Percentiles rank a stretch among this genome's conserved stretches.
phyloP scores from a whole-genome alignment of 1,140 invertebrate genomes.

The Zaprionus camerounensis region DNA sequence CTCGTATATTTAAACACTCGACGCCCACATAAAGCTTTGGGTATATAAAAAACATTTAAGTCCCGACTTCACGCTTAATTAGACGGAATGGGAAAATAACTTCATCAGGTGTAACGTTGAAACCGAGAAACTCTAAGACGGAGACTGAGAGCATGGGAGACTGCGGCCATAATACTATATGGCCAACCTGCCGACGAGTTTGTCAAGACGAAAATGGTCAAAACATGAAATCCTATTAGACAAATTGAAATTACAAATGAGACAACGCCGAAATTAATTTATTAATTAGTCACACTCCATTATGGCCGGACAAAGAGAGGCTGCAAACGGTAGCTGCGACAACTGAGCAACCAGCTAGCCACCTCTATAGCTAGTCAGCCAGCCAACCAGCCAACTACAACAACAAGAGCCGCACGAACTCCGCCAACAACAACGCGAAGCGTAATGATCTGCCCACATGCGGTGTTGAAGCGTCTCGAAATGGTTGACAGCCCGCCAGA shows the following conservation, averaged over 20 bases:
- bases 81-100: conserved; percentile 67
- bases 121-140: conserved; percentile 3
- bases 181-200: conserved; percentile 36
- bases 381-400: conserved; percentile 26
- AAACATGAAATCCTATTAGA: conserved; percentile 83
- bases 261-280: conserved; percentile 80
- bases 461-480: conserved; percentile 49
- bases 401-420: conserved; percentile 22
- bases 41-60: conserved; percentile 60
- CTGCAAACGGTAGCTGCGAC: conserved; percentile 46
- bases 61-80: conserved; percentile 76
- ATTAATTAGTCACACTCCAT: conserved; percentile 82
- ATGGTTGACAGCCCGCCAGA: conserved; percentile 43
- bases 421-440: conserved; percentile 33
- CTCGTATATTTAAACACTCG: conserved; percentile 23
- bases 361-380: background rate
- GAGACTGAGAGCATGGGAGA: background rate
- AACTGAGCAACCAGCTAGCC: conserved; percentile 4
- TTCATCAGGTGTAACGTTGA: conserved; percentile 48
- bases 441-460: conserved; percentile 72
- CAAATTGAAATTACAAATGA: conserved; percentile 83
- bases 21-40: conserved; percentile 48
- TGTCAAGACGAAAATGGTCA: conserved; percentile 73
- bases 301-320: conserved; percentile 70
- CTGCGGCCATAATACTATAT: conserved; percentile 16